Conservation (phyloP, 37 sponge, comb jelly and placozoan genomes). For the Aphrocallistes beatrix region DNA sequence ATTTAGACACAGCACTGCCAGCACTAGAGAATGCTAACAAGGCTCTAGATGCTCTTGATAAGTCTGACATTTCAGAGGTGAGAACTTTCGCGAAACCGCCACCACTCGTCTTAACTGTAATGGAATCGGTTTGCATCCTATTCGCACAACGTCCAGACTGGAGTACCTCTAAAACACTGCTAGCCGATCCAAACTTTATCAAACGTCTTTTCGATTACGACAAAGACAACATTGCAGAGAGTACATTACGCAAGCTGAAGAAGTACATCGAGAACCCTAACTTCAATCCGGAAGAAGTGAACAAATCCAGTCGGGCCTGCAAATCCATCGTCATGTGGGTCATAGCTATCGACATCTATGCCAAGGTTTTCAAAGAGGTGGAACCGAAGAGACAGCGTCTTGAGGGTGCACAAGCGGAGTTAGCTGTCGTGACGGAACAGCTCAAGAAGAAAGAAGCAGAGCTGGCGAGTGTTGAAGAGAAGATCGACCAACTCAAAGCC, state of each 20-base stretch:
- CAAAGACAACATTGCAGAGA: constrained; percentile 92
- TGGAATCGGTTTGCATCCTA: constrained; percentile 92
- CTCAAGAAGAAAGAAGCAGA: constrained; percentile 81
- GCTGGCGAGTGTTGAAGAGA: constrained; percentile 69
- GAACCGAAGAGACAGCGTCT: constrained; percentile 93
- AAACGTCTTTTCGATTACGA: constrained; percentile 81
- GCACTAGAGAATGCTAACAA: constrained; percentile 89
- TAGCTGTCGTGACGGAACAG: constrained; percentile 61
- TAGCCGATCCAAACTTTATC: constrained; percentile 76
- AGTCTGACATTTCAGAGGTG: constrained; percentile 92
- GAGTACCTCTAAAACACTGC: constrained; percentile 72
- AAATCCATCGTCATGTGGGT: constrained; percentile 98
- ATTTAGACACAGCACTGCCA: constrained; percentile 91
- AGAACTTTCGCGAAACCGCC: constrained; percentile 92
- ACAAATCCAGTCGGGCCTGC: constrained; percentile 91
- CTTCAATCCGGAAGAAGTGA: constrained; percentile 81
- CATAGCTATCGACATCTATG: constrained; percentile 78
- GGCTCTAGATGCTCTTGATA: constrained; percentile 90
- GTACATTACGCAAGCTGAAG: constrained; percentile 79
- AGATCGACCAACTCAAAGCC: constrained; percentile 40
- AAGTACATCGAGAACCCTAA: constrained; percentile 97
- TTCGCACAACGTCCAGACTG: constrained; percentile 78
- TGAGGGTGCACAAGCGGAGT: constrained; percentile 62
- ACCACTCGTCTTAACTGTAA: constrained; percentile 81
- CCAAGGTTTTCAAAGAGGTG: constrained; percentile 83